Percentiles rank a stretch among this genome's conserved stretches.
Conservation (phyloP, 2,797 vertebrate species). For the Pangasius djambal region DNA sequence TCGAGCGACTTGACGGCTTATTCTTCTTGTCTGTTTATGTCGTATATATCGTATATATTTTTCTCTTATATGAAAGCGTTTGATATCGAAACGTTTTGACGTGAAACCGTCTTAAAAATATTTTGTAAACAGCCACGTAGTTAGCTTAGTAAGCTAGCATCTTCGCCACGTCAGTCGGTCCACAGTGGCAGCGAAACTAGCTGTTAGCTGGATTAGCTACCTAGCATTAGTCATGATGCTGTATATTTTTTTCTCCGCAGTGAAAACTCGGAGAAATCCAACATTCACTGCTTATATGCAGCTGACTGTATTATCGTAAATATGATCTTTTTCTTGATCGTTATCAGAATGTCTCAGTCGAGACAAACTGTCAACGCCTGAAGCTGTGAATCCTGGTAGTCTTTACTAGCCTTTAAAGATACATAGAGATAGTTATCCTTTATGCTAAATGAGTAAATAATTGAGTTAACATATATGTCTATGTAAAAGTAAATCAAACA, state of each 20-base stretch:
- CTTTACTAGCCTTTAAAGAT: neutral
- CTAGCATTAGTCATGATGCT: neutral
- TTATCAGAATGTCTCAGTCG: neutral
- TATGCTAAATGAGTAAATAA: neutral
- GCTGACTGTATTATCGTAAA: neutral
- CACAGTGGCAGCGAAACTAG: constrained; percentile 51
- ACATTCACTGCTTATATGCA: neutral
- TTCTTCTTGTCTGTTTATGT: neutral
- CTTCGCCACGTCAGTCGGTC: constrained; percentile 74
- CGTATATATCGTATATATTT: neutral
- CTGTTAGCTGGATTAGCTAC: constrained; percentile 34
- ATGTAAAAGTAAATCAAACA: no score
- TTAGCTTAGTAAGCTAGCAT: constrained; percentile 32
- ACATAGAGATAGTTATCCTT: neutral
- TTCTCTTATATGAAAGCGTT: neutral
- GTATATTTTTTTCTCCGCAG: neutral
- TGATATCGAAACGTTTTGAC: neutral
- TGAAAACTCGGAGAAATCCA: neutral
- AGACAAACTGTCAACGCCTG: neutral
- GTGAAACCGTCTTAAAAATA: constrained; percentile 32
- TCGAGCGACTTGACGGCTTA: neutral
- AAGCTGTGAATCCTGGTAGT: neutral
- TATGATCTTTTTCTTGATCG: neutral
- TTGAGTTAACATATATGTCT: neutral
- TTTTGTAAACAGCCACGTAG: constrained; percentile 63